Conservation (phyloP, 2,797 vertebrate genomes). For the Brachyalestes nurse region DNA sequence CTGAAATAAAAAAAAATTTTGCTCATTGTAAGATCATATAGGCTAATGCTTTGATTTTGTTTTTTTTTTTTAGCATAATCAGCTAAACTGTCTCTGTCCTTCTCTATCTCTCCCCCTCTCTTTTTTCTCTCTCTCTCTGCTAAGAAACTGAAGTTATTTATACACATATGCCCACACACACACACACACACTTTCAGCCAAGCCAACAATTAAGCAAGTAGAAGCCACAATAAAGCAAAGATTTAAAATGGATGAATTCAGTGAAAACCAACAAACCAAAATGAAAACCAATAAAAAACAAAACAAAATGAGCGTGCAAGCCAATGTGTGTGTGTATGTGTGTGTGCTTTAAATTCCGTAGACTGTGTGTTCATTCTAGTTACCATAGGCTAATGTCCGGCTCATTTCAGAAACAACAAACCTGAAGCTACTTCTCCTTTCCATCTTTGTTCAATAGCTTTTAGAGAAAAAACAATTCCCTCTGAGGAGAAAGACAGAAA, state of each 20-base stretch:
- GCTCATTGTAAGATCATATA: background rate
- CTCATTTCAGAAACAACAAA: background rate
- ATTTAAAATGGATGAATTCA: background rate
- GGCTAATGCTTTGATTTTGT: background rate
- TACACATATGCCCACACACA: constrained; percentile 35
- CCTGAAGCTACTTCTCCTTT: background rate
- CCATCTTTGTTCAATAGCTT: background rate
- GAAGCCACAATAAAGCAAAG: constrained; percentile 5
- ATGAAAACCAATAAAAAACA: background rate
- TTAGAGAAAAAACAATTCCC: constrained; percentile 15
- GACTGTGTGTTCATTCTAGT: background rate
- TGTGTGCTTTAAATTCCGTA: background rate
- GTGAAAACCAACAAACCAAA: background rate
- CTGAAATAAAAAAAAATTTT: background rate
- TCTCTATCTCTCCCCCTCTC: constrained; percentile 22
- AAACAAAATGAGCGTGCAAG: background rate
- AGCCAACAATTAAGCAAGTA: constrained; percentile 3
- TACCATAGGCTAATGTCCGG: background rate
- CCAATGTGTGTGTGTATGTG: background rate
- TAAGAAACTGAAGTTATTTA: constrained; percentile 28
- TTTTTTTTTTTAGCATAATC: background rate
- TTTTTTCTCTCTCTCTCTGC: constrained; percentile 3
- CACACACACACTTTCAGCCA: background rate
- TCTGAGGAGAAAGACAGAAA: constrained; percentile 11
- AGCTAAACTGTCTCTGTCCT: constrained; percentile 20